Percentiles rank a stretch among this genome's conserved stretches.
These are phyloP conservation scores for Latrodectus elegans DNA, from an alignment of 2,888 invertebrate genomes.

Conservation along the genomic window DNA sequence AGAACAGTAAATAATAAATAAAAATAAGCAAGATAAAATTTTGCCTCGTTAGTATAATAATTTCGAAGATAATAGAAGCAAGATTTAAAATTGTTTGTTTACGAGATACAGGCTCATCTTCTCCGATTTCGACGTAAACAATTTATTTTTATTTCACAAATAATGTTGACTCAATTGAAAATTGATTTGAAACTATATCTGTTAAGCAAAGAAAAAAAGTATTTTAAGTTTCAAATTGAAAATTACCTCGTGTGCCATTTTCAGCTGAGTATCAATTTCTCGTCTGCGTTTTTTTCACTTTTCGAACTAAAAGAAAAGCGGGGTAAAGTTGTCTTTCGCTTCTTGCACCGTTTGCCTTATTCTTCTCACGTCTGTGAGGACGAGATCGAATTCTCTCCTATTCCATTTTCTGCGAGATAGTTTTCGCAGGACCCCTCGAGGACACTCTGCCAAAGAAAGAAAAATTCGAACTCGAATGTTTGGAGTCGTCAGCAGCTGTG, in stretches of 20 bases:
- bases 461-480: constrained; percentile 23
- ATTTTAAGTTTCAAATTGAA: constrained; percentile 7
- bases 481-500: constrained; percentile 47
- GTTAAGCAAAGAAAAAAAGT: background rate
- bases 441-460: background rate
- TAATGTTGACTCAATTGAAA: background rate
- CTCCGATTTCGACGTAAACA: background rate
- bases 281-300: background rate
- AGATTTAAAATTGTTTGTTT: too few species aligned
- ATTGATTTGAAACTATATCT: constrained; percentile 30
- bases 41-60: too few species aligned
- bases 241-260: constrained; percentile 15
- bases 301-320: constrained; percentile 11
- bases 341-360: constrained; percentile 38
- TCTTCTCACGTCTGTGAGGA: constrained; percentile 49
- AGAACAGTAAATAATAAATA: too few species aligned
- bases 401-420: constrained; percentile 36
- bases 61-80: too few species aligned
- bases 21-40: too few species aligned
- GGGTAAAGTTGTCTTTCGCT: constrained; percentile 28
- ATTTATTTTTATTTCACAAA: background rate
- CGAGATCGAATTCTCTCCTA: constrained; percentile 49
- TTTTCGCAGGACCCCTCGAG: constrained; percentile 26
- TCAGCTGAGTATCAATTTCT: constrained; percentile 21
- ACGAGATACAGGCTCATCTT: too few species aligned